Evolutionary conservation across 2,113 vertebrate genomes (phyloP).

Genomic region (Acrocephalus kingi): DNA sequence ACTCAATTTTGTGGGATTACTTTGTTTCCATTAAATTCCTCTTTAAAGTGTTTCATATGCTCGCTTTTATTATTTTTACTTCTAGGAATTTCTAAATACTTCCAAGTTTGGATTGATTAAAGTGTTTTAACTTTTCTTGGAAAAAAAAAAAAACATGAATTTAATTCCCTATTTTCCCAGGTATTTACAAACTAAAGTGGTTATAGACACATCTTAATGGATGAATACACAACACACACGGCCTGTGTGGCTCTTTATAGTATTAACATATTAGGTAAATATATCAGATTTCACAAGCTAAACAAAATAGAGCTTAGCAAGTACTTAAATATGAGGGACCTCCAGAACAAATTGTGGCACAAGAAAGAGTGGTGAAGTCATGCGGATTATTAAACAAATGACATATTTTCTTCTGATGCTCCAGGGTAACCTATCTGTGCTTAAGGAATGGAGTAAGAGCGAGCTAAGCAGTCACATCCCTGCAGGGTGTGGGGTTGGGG

Average conservation of each 20-base stretch:
- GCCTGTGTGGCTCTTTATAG: background rate
- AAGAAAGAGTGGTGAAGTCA: background rate
- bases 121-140: slow-evolving; percentile 7
- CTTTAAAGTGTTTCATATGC: slow-evolving; percentile 51
- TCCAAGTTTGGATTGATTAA: slow-evolving; percentile 39
- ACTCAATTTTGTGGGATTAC: slow-evolving; percentile 46
- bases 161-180: background rate
- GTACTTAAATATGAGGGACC: background rate
- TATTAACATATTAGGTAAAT: background rate
- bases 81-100: slow-evolving; percentile 55
- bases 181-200: background rate
- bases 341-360: background rate
- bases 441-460: background rate
- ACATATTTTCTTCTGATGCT: background rate
- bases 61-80: slow-evolving; percentile 33
- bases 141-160: background rate
- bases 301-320: background rate
- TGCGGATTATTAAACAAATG: background rate
- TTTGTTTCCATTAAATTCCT: slow-evolving; percentile 39
- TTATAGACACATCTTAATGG: background rate
- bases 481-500: background rate
- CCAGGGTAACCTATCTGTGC: background rate
- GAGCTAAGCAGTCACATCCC: background rate
- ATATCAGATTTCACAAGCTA: background rate
- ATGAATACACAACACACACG: background rate